Evolutionary conservation across 2,888 invertebrate genomes (phyloP), one percentile per base, ranked within the genome.

Genomic region (Listrodromus nycthemerus): DNA sequence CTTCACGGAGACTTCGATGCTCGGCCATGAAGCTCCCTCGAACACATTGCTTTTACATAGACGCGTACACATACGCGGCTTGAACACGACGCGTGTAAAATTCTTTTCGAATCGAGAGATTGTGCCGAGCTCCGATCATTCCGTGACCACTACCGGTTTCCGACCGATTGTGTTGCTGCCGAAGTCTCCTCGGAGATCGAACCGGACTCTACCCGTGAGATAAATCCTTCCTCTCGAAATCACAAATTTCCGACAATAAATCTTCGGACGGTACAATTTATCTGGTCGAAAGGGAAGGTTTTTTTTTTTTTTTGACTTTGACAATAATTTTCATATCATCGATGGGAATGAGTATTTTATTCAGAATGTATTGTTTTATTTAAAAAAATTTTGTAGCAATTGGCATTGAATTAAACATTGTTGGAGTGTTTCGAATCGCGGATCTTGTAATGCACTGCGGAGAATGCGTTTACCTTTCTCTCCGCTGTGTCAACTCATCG

Each of bases 1-100:
- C 63, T 37, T 33, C 61, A 10, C 50, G 73, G 86, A 86, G 87
- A 87, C 85, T 86, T 87, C 85, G 85, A 87, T 86, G 87, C 87
- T 71, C 79, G 85, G 69, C 73, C 45, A 75, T 66, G 61, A 74
- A 73, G 81, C 74, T 84, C 61, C 77, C 80, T 80, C 84, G 74
- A 80, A 67, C 21, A 2, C 74, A 24, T 66, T 71, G 50, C 48
- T 19, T 55, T 30, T 41, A 58, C 37, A 4, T 10, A 30, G 13
- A 33, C 52, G 24, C 30, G 8, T 19, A 13, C 19, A 41, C 33
- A 24, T 7, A 27, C 19, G 13, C 37, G 16, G 45, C 24, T 10
- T 58, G 7, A 19, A n/a, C 65, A 58, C 69, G 33, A 19, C 30
- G 13, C 33, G 24, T 21, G 19, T 45, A 30, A 52, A 19, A 65